Evolutionary conservation across 1,140 invertebrate species (phyloP).

Genomic region (Drosophila mojavensis): DNA sequence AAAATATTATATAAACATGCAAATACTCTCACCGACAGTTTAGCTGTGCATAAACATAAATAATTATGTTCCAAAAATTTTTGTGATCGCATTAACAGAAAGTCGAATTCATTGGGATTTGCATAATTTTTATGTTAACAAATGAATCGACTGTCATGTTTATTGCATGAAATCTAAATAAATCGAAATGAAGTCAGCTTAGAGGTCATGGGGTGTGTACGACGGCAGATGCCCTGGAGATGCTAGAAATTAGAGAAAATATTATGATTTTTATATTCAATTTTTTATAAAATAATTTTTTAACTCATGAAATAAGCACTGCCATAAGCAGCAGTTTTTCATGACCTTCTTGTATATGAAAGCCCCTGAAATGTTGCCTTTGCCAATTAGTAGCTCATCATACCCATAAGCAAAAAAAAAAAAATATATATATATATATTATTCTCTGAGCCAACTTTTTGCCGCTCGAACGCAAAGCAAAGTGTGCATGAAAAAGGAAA

Average conservation of each 20-base stretch:
- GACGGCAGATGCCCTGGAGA: background rate
- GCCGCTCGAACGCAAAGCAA: background rate
- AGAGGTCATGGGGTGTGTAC: background rate
- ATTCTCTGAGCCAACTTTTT: background rate
- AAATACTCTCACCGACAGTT: background rate
- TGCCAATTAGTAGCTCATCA: background rate
- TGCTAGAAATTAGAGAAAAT: background rate
- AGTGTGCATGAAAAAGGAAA: background rate
- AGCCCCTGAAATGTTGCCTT: no score
- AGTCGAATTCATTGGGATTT: slow-evolving; percentile 50
- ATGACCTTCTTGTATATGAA: no score
- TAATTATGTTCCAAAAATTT: slow-evolving; percentile 17
- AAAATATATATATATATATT: no score
- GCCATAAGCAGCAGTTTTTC: background rate
- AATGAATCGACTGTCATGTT: slow-evolving; percentile 13
- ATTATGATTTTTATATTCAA: no score
- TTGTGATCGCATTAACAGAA: slow-evolving; percentile 3
- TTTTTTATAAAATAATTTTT: no score
- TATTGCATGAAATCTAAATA: slow-evolving; percentile 6
- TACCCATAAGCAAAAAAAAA: no score
- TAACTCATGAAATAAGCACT: background rate
- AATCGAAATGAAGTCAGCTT: background rate
- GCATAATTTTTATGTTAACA: slow-evolving; percentile 55
- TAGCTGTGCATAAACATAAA: background rate
- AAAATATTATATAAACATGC: slow-evolving; percentile 15